Conservation (phyloP, 2,113 vertebrate genomes). For the Heptranchias perlo region DNA sequence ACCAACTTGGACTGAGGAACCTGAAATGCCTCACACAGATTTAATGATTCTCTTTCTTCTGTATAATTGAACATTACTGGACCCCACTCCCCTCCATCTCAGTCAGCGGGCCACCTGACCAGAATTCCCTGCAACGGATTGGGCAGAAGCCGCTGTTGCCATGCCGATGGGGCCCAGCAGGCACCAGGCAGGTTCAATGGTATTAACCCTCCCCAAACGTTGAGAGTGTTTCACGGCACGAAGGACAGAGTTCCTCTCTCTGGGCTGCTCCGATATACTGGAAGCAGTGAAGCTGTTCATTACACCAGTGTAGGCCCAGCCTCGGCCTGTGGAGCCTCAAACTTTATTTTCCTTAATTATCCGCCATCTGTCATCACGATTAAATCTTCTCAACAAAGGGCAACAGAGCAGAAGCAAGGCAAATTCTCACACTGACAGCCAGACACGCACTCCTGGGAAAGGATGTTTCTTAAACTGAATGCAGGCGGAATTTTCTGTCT, state of each 20-base stretch:
- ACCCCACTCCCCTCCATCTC: neutral
- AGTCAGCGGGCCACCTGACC: neutral
- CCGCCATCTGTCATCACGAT: neutral
- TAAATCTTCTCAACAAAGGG: neutral
- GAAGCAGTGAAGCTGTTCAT: neutral
- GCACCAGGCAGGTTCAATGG: neutral
- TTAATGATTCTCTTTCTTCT: neutral
- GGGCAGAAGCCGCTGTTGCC: neutral
- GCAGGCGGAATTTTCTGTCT: neutral
- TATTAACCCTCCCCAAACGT: neutral
- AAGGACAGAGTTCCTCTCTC: too few species aligned
- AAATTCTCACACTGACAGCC: neutral
- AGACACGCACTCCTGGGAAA: neutral
- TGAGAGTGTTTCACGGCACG: neutral
- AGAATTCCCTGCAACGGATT: neutral
- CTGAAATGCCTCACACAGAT: neutral
- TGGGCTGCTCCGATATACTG: neutral
- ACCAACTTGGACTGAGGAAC: neutral
- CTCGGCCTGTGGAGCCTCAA: neutral
- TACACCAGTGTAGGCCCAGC: neutral
- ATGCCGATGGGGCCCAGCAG: neutral
- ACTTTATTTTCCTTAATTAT: neutral
- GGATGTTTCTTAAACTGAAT: neutral
- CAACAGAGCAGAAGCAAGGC: neutral
- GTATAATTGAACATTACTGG: neutral